Conservation (phyloP, 2,113 vertebrate genomes). For the Nesoenas mayeri region DNA sequence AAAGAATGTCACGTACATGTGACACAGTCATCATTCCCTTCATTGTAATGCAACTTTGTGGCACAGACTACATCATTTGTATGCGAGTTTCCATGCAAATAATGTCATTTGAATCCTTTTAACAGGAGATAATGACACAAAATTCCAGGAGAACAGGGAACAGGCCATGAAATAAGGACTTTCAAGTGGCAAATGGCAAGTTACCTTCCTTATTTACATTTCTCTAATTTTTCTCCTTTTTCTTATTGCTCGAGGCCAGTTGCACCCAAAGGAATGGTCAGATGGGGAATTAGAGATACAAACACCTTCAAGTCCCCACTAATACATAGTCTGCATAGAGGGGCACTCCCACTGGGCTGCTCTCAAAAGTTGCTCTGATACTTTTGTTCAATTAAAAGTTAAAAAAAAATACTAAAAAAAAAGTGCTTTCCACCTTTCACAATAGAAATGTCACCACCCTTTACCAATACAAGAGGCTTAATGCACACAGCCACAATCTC, state of each 20-base stretch:
- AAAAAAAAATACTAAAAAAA: background rate
- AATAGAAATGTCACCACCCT: background rate
- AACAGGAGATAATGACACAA: slow-evolving; percentile 76
- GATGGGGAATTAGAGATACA: slow-evolving; percentile 40
- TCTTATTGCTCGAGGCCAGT: slow-evolving; percentile 68
- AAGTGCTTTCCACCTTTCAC: background rate
- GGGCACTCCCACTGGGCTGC: slow-evolving; percentile 28
- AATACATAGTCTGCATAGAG: slow-evolving; percentile 41
- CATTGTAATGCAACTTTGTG: slow-evolving; percentile 73
- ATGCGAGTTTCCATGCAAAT: slow-evolving; percentile 75
- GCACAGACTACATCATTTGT: slow-evolving; percentile 65
- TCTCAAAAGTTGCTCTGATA: slow-evolving; percentile 41
- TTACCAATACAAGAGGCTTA: background rate
- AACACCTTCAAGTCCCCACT: slow-evolving; percentile 63
- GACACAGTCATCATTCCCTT: slow-evolving; percentile 73
- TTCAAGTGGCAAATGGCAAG: slow-evolving; percentile 73
- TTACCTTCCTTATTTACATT: slow-evolving; percentile 68
- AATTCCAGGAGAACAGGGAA: slow-evolving; percentile 69
- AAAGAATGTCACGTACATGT: slow-evolving; percentile 71
- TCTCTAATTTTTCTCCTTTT: slow-evolving; percentile 70
- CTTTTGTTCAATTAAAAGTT: background rate
- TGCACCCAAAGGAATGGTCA: slow-evolving; percentile 72
- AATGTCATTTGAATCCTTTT: slow-evolving; percentile 78
- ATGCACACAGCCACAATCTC: background rate
- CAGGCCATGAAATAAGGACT: slow-evolving; percentile 69